Percentiles rank a stretch among this genome's conserved stretches.
Evolutionary conservation across 2,113 vertebrate species (phyloP).

Genomic region (Paralichthys olivaceus): DNA sequence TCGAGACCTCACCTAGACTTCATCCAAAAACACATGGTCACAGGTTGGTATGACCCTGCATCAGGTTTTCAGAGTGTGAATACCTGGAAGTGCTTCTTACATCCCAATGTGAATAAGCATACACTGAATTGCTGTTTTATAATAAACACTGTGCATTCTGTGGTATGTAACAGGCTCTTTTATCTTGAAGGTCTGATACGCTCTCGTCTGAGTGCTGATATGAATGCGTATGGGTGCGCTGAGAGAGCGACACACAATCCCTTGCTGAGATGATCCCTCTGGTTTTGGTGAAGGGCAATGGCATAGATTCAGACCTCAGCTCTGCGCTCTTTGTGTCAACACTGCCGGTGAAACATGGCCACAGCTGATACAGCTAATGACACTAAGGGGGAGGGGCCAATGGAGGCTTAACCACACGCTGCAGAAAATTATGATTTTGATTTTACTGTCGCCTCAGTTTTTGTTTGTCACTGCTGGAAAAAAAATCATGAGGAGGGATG

Average conservation of each 20-base stretch:
- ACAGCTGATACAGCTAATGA: conserved; percentile 75
- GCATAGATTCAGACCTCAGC: conserved; percentile 62
- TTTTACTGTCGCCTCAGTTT: background rate
- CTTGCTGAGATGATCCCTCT: conserved; percentile 66
- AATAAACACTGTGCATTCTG: background rate
- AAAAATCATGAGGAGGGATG: background rate
- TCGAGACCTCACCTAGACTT: conserved; percentile 31
- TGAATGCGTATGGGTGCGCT: conserved; percentile 24
- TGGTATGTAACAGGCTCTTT: background rate
- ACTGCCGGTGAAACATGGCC: conserved; percentile 69
- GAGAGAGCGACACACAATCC: conserved; percentile 70
- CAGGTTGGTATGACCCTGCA: conserved; percentile 4
- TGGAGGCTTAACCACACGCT: background rate
- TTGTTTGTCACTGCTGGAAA: background rate
- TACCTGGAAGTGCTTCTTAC: background rate
- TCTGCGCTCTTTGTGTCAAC: conserved; percentile 69
- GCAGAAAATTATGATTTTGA: background rate
- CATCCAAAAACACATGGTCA: conserved; percentile 18
- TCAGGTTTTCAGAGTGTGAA: background rate
- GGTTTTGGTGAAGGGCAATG: conserved; percentile 73
- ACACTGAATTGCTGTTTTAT: background rate
- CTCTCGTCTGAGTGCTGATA: conserved; percentile 25
- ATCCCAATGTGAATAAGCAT: background rate
- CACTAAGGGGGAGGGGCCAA: conserved; percentile 21
- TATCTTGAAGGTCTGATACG: conserved; percentile 13